Percentiles rank a stretch among this genome's conserved stretches.
Evolutionary conservation across 2,113 vertebrate species (phyloP).

Genomic region (Atrichornis clamosus): DNA sequence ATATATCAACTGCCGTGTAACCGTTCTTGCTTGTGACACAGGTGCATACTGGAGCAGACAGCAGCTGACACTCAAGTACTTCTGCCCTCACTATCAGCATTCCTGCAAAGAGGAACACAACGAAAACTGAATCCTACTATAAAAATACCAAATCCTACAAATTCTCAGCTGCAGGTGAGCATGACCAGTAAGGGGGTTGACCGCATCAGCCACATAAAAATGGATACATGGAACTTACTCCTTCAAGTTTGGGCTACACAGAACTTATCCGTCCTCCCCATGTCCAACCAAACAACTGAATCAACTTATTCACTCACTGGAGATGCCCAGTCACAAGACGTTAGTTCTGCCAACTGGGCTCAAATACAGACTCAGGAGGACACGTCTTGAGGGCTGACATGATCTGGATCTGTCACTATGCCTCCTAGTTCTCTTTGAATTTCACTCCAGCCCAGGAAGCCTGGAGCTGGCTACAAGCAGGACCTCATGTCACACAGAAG

Average conservation of each 20-base stretch:
- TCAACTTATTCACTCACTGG: not conserved
- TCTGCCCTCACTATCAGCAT: rapidly evolving
- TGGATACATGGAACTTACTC: not conserved
- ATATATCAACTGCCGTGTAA: not conserved
- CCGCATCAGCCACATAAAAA: not conserved
- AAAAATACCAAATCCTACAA: not conserved
- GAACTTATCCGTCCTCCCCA: not conserved
- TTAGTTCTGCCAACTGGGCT: not conserved
- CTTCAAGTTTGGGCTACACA: not conserved
- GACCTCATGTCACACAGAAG: not conserved
- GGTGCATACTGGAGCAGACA: not conserved
- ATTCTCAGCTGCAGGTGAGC: not conserved
- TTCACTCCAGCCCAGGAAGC: not conserved
- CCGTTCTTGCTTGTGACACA: not conserved
- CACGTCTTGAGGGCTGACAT: not conserved
- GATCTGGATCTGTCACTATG: constrained; percentile 16
- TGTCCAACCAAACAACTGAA: not conserved
- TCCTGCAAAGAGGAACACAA: not conserved
- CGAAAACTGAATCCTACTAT: not conserved
- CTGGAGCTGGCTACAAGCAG: not conserved
- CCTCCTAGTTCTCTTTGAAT: not conserved
- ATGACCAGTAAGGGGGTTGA: not conserved
- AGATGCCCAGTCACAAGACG: not conserved
- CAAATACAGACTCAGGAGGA: not conserved
- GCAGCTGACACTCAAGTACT: not conserved